Percentiles rank a stretch among this genome's conserved stretches.
phyloP scores from a whole-genome alignment of 2,888 invertebrate species.

The Caenorhabditis sp. region DNA sequence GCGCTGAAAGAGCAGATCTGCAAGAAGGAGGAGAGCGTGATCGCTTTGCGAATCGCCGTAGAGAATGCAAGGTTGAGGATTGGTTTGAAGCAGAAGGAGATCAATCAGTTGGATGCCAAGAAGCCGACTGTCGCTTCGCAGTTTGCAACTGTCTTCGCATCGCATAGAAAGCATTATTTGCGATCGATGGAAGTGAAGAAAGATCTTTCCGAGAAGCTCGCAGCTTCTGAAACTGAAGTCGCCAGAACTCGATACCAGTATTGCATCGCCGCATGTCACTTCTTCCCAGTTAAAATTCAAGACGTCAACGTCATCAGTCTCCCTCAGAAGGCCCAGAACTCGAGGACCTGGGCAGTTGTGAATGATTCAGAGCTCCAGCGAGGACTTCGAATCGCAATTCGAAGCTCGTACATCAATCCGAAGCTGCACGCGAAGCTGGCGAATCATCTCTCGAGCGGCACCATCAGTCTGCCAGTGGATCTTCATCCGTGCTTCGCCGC shows the following conservation, averaged over 20 bases:
- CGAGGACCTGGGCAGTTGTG: constrained; percentile 54
- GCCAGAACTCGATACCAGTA: constrained; percentile 33
- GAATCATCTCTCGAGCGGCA: constrained; percentile 36
- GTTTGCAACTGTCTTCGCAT: constrained; percentile 20
- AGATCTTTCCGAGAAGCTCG: neutral
- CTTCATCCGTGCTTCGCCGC: constrained; percentile 65
- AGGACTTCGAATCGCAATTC: constrained; percentile 38
- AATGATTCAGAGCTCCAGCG: constrained; percentile 42
- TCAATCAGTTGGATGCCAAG: constrained; percentile 10
- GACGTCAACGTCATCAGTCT: constrained; percentile 48
- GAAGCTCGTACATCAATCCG: constrained; percentile 53
- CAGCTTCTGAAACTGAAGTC: constrained; percentile 16
- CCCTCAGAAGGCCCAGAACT: constrained; percentile 18
- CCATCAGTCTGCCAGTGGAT: constrained; percentile 58
- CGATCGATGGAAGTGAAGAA: neutral
- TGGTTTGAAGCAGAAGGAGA: constrained; percentile 33
- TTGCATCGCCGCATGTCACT: constrained; percentile 34
- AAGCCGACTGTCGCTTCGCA: constrained; percentile 13
- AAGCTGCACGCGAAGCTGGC: constrained; percentile 42
- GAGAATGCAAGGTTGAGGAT: constrained; percentile 52
- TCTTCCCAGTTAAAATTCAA: constrained; percentile 46
- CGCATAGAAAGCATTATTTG: neutral
- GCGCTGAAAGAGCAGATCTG: constrained; percentile 33
- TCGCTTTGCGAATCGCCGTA: constrained; percentile 13
- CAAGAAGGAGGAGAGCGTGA: constrained; percentile 14